A percentile compares a stretch with the other conserved stretches of the same genome.
phyloP scores from a whole-genome alignment of 2,888 invertebrate species.

The Noctuana brunneofusca region DNA sequence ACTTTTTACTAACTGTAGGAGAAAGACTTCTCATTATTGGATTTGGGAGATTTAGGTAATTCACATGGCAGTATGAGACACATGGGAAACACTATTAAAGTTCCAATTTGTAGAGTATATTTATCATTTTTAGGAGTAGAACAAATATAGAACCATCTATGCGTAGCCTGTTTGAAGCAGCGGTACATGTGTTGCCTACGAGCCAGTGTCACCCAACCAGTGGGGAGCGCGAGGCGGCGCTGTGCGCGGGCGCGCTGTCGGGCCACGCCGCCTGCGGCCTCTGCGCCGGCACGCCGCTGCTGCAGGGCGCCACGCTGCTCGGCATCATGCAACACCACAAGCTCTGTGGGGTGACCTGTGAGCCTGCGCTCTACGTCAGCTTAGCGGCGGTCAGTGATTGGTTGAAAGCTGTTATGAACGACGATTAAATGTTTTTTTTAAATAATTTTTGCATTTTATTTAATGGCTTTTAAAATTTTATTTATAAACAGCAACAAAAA shows the following conservation, averaged over 20 bases:
- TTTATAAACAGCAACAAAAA: neutral
- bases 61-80: neutral
- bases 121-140: slow-evolving; percentile 41
- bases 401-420: slow-evolving; percentile 47
- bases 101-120: slow-evolving; percentile 5
- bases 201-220: slow-evolving; percentile 43
- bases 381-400: slow-evolving; percentile 54
- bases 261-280: slow-evolving; percentile 52
- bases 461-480: neutral
- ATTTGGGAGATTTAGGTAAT: slow-evolving; percentile 62
- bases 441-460: neutral
- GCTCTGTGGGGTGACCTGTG: slow-evolving; percentile 61
- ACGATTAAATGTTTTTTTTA: neutral
- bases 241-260: slow-evolving; percentile 33
- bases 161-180: slow-evolving; percentile 36
- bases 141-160: slow-evolving; percentile 40
- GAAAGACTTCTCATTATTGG: slow-evolving; percentile 60
- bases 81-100: neutral
- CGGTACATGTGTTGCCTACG: slow-evolving; percentile 37
- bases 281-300: slow-evolving; percentile 66
- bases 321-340: slow-evolving; percentile 55
- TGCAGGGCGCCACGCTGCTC: slow-evolving; percentile 47
- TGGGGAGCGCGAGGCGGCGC: slow-evolving; percentile 47
- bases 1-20: slow-evolving; percentile 57
- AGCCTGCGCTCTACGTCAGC: slow-evolving; percentile 59